Base-by-base conservation (phyloP, 2,888 invertebrate genomes). In the Heliothis peltigera region DNA sequence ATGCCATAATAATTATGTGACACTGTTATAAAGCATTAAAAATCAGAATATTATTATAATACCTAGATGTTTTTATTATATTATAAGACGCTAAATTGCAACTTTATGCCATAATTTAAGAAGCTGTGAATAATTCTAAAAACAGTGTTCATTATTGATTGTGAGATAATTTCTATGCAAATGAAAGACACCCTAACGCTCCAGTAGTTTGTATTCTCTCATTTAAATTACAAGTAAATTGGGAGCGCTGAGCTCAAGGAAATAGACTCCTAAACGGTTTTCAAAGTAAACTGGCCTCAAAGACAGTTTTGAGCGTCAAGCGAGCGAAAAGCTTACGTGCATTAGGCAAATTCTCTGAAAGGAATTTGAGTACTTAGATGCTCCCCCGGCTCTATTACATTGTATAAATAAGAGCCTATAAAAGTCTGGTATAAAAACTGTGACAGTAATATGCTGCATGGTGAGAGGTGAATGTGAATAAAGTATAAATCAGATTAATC, bases 401-500 rank as follows among this genome's bases (percentile, higher is more conserved):
- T 42, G 21, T 42, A 15, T 48, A 15, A 39, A 42, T 12, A 32
- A 32, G 17, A 65, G 42, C 21, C 42, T 17, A 22, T 51, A 25
- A 21, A 32, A 39, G 21, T 28, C 8, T 53, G 21, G 6, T 25
- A 51, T 39, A 55, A 32, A 54, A 25, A 42, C 35, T 32, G 42
- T 48, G 47, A 25, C 15, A 46, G 21, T 42, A 35, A 28, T 32
- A 66, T 51, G 19, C 43, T 22, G 57, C 35, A 15, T 60, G 48
- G 54, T 59, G 63, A 64, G 44, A 58, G 64, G 65, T 58, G 54
- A 64, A 73, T 70, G 48, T 54, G 44, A 65, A 77, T 64, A 63
- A 81, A 74, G 57, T 58, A 61, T 58, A 61, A 77, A 64, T 75
- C 47, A 65, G 58, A 75, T 72, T 72, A 80, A 71, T 75, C 55